A percentile compares a stretch with the other conserved stretches of the same genome.
Conservation (phyloP, 2,888 invertebrate genomes). For the Heteropelma amictum region DNA sequence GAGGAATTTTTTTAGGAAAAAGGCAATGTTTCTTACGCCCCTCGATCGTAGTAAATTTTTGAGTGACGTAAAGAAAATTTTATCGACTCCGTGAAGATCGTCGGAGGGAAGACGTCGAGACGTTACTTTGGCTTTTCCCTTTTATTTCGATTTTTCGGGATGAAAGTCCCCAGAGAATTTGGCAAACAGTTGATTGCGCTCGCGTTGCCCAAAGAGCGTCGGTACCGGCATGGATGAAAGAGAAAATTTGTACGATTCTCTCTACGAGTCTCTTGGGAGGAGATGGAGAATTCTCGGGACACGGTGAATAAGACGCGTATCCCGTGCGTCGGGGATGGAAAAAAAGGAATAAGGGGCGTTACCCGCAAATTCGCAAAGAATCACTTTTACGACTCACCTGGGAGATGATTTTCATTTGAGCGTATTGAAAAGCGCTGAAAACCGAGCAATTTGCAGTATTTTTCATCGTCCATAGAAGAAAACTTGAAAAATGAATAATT, state of each 20-base stretch:
- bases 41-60: no score
- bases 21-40: no score
- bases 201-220: constrained; percentile 6
- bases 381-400: constrained; percentile 63
- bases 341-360: constrained; percentile 40
- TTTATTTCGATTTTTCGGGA: background rate
- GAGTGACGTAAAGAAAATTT: no score
- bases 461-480: no score
- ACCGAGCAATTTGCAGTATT: constrained; percentile 70
- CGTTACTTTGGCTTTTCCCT: no score
- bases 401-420: constrained; percentile 60
- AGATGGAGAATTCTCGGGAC: constrained; percentile 1
- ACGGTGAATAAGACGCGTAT: constrained; percentile 32
- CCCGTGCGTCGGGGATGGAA: no score
- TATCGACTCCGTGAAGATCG: no score
- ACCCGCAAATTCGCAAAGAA: constrained; percentile 51
- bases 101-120: no score
- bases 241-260: constrained; percentile 24
- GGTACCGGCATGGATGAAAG: constrained; percentile 25
- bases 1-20: no score
- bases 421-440: constrained; percentile 57
- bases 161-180: constrained; percentile 3
- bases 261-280: constrained; percentile 37
- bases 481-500: no score
- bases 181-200: constrained; percentile 32